A percentile compares a stretch with the other conserved stretches of the same genome.
Conservation (phyloP, 2,888 invertebrate genomes). For the Agonopterix heracliana region DNA sequence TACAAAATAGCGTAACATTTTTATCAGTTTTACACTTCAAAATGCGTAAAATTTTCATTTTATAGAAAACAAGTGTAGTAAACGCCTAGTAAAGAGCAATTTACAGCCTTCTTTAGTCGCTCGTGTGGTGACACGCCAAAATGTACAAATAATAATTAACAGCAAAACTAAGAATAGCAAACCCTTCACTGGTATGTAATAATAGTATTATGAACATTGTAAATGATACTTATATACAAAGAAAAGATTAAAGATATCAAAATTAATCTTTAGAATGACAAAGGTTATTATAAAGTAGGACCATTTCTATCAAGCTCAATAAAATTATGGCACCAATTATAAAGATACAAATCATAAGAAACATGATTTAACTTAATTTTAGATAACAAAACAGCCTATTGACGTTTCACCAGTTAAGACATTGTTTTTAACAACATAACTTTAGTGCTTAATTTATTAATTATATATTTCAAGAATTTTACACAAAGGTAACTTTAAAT, state of each 20-base stretch:
- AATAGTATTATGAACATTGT: background rate
- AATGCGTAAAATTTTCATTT: too few species aligned
- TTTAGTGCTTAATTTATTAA: background rate
- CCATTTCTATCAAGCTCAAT: constrained; percentile 23
- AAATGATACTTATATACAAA: background rate
- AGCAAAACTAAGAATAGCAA: background rate
- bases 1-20: too few species aligned
- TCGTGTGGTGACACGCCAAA: constrained; percentile 1
- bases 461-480: background rate
- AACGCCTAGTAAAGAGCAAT: too few species aligned
- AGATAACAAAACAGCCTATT: constrained; percentile 10
- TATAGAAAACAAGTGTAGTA: too few species aligned
- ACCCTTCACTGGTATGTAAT: constrained; percentile 2
- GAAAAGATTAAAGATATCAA: constrained; percentile 9
- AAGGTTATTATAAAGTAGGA: constrained; percentile 4
- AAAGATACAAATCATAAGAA: constrained; percentile 19
- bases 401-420: constrained; percentile 36
- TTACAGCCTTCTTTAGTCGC: background rate
- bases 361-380: constrained; percentile 3
- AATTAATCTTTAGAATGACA: too few species aligned
- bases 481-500: background rate
- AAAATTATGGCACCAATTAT: constrained; percentile 47
- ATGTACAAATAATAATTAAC: background rate
- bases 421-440: constrained; percentile 25
- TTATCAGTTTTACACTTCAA: too few species aligned